These are phyloP conservation scores for Alviniconcha marisindica DNA, from an alignment of 1,140 invertebrate genomes.

Conservation along the genomic window DNA sequence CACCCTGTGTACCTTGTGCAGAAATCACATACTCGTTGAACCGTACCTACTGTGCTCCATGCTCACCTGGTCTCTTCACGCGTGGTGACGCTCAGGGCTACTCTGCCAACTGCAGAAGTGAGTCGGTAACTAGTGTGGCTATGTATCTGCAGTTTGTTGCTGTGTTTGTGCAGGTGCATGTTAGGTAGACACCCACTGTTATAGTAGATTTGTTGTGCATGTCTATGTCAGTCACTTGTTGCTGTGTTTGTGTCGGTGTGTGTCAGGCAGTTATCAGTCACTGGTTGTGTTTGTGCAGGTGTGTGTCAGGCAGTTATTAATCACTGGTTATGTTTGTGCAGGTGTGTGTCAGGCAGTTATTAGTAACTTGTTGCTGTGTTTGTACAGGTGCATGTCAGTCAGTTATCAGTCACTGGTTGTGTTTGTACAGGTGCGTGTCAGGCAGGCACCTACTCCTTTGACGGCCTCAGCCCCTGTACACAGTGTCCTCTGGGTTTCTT, in stretches of 20 bases:
- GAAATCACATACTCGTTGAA: conserved; percentile 21
- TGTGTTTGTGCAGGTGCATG: background rate
- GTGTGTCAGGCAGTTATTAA: too few relatives aligned
- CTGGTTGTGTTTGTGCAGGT: background rate
- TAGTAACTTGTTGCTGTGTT: too few relatives aligned
- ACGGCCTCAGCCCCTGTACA: conserved; percentile 52
- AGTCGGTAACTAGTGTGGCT: too few relatives aligned
- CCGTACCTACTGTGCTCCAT: conserved; percentile 23
- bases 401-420: background rate
- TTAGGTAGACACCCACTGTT: too few relatives aligned
- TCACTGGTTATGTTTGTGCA: background rate
- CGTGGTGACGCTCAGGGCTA: conserved; percentile 14
- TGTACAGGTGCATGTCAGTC: background rate
- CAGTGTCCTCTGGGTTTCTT: conserved; percentile 51
- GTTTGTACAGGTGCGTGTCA: conserved; percentile 45
- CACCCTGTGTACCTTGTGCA: background rate
- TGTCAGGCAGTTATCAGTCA: background rate
- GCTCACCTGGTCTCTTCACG: conserved; percentile 6
- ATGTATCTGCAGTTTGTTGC: background rate
- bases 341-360: background rate
- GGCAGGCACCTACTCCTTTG: conserved; percentile 50
- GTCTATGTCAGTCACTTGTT: too few relatives aligned
- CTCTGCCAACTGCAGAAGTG: background rate
- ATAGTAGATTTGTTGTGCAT: background rate
- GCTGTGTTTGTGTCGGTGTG: too few relatives aligned